Conservation (phyloP, 1,140 invertebrate species). For the Drosophila tropicalis region DNA sequence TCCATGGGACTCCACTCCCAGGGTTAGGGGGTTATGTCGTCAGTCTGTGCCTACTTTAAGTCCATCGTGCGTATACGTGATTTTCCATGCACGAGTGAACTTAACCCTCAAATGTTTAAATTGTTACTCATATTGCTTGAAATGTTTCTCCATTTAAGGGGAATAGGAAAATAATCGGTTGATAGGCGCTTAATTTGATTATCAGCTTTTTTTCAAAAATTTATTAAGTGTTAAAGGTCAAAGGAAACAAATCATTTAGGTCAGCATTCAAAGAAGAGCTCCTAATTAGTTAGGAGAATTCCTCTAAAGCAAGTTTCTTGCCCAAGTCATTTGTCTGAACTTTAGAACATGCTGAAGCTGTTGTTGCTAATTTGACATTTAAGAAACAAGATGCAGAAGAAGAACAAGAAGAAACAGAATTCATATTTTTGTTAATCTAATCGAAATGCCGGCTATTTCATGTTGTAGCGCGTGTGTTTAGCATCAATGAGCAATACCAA, state of each 20-base stretch:
- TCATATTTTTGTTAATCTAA: slow-evolving; percentile 4
- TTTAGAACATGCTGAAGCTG: slow-evolving; percentile 26
- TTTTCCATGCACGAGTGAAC: slow-evolving; percentile 67
- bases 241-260: slow-evolving; percentile 34
- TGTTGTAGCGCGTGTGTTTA: slow-evolving; percentile 3
- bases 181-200: slow-evolving; percentile 68
- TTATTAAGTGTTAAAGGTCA: slow-evolving; percentile 56
- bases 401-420: background rate
- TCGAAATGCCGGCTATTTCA: background rate
- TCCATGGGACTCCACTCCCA: slow-evolving; percentile 17
- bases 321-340: slow-evolving; percentile 37
- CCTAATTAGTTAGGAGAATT: slow-evolving; percentile 39
- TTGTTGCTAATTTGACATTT: slow-evolving; percentile 10
- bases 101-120: slow-evolving; percentile 38
- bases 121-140: slow-evolving; percentile 50
- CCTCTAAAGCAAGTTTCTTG: slow-evolving; percentile 32
- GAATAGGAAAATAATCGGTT: slow-evolving; percentile 43
- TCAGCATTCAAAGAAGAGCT: slow-evolving; percentile 38
- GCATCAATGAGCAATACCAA: slow-evolving; percentile 10
- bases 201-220: slow-evolving; percentile 41
- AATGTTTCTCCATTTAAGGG: slow-evolving; percentile 42
- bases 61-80: slow-evolving; percentile 67
- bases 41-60: slow-evolving; percentile 12
- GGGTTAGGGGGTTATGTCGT: slow-evolving; percentile 7
- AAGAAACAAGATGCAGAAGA: background rate